Conservation (phyloP, 2,113 vertebrate genomes). For the Dicrurus megarhynchus region DNA sequence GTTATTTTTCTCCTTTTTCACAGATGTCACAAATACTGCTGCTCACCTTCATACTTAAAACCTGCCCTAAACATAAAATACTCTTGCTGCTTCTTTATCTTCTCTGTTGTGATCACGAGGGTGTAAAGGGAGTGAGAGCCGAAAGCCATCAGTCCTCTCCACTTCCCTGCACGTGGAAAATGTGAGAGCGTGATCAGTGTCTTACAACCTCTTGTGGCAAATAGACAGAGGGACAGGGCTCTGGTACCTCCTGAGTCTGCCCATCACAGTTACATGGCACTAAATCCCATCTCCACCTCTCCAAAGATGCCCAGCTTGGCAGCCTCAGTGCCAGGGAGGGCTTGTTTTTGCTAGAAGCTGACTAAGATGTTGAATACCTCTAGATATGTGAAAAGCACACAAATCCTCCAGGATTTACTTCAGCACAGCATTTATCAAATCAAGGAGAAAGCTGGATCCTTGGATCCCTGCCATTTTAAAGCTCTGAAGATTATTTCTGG, state of each 20-base stretch:
- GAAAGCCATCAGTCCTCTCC: not conserved
- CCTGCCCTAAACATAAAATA: not conserved
- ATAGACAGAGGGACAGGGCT: accelerated
- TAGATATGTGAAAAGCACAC: not conserved
- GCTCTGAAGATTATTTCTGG: conserved; percentile 36
- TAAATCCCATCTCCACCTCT: not conserved
- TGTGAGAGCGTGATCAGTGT: accelerated
- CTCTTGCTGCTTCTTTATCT: not conserved
- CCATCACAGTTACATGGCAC: not conserved
- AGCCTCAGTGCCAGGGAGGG: not conserved
- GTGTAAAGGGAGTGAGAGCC: not conserved
- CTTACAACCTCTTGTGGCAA: not conserved
- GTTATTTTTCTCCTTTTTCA: not conserved
- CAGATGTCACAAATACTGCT: not conserved
- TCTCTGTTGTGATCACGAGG: not conserved
- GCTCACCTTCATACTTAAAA: not conserved
- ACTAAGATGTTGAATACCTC: not conserved
- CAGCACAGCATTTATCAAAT: not conserved
- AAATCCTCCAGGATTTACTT: not conserved
- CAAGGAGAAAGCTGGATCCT: not conserved
- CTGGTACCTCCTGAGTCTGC: not conserved
- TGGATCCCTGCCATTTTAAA: conserved; percentile 35
- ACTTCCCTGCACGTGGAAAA: not conserved
- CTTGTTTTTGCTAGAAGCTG: not conserved
- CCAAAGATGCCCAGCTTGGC: not conserved